Percentiles rank a stretch among this genome's conserved stretches.
Evolutionary conservation across 2,113 vertebrate genomes (phyloP).

Genomic region (Passer domesticus): DNA sequence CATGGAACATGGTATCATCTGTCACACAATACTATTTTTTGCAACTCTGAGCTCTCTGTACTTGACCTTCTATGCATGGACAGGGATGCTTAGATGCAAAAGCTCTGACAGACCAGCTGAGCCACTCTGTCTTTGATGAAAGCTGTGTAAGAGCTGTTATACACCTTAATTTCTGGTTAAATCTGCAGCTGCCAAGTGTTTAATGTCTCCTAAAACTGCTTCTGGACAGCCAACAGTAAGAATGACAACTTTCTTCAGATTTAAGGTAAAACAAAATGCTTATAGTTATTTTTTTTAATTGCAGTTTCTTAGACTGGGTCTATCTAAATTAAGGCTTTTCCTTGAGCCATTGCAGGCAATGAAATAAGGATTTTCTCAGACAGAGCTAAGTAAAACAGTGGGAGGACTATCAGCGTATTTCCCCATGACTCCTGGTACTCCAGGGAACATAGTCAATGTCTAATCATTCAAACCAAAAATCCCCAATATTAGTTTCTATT

Average conservation of each 20-base stretch:
- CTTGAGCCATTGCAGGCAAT: neutral
- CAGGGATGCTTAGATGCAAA: neutral
- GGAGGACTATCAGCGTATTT: neutral
- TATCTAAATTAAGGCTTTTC: neutral
- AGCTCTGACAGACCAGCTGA: neutral
- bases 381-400: neutral
- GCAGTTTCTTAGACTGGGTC: neutral
- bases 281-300: neutral
- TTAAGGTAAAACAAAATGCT: neutral
- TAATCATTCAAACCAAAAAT: neutral
- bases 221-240: neutral
- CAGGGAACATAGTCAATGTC: neutral
- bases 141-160: neutral
- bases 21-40: neutral
- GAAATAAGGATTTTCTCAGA: neutral
- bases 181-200: neutral
- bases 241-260: neutral
- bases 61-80: neutral
- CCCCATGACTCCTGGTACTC: neutral
- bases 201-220: neutral
- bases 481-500: neutral
- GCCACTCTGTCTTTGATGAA: neutral
- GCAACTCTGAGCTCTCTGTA: neutral
- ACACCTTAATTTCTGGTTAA: neutral
- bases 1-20: neutral